Evolutionary conservation across 2,888 invertebrate genomes (phyloP).

Genomic region (Bombyx huttoni): DNA sequence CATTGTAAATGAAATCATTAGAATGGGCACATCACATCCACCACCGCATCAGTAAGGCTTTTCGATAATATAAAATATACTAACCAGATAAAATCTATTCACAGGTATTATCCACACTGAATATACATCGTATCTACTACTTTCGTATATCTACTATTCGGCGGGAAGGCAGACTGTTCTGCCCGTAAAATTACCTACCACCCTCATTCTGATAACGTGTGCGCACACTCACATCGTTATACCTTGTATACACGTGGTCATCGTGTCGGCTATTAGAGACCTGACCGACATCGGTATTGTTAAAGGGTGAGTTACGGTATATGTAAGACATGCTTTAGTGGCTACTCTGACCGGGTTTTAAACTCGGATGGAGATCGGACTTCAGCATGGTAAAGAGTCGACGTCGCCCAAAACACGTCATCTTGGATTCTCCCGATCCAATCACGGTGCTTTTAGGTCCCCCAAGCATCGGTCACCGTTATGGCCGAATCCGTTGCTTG

Average conservation of each 20-base stretch:
- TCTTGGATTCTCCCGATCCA: no score
- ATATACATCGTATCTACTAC: conserved; percentile 22
- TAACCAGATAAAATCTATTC: neutral
- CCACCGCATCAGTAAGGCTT: neutral
- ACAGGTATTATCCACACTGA: conserved; percentile 33
- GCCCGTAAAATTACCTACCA: conserved; percentile 4
- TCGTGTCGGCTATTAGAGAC: conserved; percentile 11
- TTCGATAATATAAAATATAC: neutral
- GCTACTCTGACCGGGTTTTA: no score
- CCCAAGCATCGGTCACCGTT: no score
- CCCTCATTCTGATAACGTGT: conserved; percentile 1
- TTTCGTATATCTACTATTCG: conserved; percentile 32
- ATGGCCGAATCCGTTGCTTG: no score
- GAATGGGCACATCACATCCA: neutral
- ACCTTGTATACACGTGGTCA: conserved; percentile 7
- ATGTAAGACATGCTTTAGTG: no score
- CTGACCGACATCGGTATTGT: conserved; percentile 18
- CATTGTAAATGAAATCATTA: no score
- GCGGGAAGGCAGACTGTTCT: conserved; percentile 14
- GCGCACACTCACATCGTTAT: conserved; percentile 10
- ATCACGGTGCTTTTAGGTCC: no score
- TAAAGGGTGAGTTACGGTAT: conserved; percentile 21
- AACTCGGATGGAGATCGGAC: no score
- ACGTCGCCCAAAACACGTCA: no score
- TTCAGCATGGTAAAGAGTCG: no score